Base-by-base conservation (phyloP, 2,888 invertebrate species). In the Hemicrepidius hirtus region DNA sequence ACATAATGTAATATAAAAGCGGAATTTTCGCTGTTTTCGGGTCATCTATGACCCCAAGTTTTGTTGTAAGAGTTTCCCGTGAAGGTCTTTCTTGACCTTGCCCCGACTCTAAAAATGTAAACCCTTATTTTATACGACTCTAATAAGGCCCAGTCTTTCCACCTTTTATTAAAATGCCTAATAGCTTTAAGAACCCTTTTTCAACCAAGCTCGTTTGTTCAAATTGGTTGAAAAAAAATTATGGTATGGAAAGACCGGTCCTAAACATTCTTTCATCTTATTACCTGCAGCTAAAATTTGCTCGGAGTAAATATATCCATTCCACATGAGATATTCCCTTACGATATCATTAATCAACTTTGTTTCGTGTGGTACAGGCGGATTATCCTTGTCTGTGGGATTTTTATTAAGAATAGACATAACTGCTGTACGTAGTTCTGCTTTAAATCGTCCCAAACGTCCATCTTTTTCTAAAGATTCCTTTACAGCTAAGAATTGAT, bases 271-370 rank as follows among this genome's bases (percentile, higher is more conserved):
- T 24, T 24, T 3, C 5, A 5, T 16, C 13, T 18, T 9, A 13
- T 1, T 67, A 86, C 86, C 86, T 74, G 85, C 82, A 18, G 82
- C 78, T 69, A 87, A 76, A 69, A 86, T 80, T 81, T 86, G 85
- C 69, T 86, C 86, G 0, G 92, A 90, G 77, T 92, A 92, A 24
- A 91, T 86, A 78, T 92, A 93, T 0, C 92, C 93, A 78, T 92
- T 92, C 93, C 93, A 93, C 76, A 90, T 88, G 3, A 93, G 83
- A 81, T 93, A 93, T 81, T 93, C 93, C 70, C 90, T 85, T 4
- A 93, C 88, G 0, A 93, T 85, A 80, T 92, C 92, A 78, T 93
- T 93, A 49, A 92, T 86, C 0, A 93, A 84, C 40, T 89, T 73
- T 0, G 86, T 87, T 77, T 87, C 86, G 49, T 85, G 84, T 1